A percentile compares a stretch with the other conserved stretches of the same genome.
phyloP scores from a whole-genome alignment of 2,888 invertebrate genomes.

The Nemotelus pantherinus region DNA sequence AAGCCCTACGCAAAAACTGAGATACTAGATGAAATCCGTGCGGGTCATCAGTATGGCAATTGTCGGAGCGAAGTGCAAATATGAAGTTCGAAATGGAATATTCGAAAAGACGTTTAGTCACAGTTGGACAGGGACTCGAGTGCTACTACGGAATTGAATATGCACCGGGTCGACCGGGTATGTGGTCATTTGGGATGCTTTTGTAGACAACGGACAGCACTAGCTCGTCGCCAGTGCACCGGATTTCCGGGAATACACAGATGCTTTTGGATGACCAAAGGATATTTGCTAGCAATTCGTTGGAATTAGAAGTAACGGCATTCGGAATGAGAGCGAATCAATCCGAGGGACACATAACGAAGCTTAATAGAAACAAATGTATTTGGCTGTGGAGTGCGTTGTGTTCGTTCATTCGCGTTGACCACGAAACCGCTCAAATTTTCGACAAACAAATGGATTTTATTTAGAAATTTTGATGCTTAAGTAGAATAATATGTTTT shows the following conservation, averaged over 20 bases:
- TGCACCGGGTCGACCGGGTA: too few relatives aligned
- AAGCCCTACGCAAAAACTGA: background rate
- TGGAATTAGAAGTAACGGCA: constrained; percentile 19
- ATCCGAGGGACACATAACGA: constrained; percentile 35
- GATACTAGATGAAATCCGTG: background rate
- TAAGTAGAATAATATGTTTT: too few relatives aligned
- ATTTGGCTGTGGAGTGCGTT: background rate
- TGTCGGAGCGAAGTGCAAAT: constrained; percentile 2
- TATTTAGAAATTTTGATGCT: too few relatives aligned
- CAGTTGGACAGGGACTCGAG: background rate
- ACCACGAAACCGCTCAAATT: too few relatives aligned
- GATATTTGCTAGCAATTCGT: constrained; percentile 9
- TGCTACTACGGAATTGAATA: too few relatives aligned
- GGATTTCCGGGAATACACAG: too few relatives aligned
- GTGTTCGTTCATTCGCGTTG: too few relatives aligned
- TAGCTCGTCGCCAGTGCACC: too few relatives aligned
- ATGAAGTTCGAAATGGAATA: constrained; percentile 23
- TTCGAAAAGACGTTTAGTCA: constrained; percentile 36
- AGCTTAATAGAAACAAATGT: constrained; percentile 25
- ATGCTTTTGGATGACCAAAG: background rate
- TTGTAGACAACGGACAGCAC: too few relatives aligned
- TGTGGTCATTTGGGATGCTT: too few relatives aligned
- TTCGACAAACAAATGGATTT: too few relatives aligned
- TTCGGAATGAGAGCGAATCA: constrained; percentile 23
- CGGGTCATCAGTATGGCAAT: background rate